Conservation (phyloP, 2,797 vertebrate genomes). For the Hypotaenidia philippensis region DNA sequence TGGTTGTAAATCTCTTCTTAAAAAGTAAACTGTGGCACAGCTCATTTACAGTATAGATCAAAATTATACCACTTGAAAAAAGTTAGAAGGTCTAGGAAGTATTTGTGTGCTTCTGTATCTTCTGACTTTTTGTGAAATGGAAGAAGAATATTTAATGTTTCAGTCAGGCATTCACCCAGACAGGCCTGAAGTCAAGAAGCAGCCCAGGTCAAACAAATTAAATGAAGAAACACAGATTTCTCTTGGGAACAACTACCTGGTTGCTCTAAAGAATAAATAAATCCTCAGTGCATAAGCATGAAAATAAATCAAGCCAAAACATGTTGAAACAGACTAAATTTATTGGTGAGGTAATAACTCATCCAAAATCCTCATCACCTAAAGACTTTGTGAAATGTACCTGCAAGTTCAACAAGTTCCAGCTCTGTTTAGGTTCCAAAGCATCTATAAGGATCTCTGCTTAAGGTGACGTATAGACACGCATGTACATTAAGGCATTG, state of each 20-base stretch:
- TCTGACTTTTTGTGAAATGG: neutral
- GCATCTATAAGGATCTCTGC: neutral
- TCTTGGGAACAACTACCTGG: neutral
- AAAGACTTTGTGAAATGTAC: neutral
- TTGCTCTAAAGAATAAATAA: neutral
- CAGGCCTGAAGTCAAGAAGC: neutral
- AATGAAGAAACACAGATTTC: neutral
- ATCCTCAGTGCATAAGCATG: neutral
- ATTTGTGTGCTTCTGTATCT: neutral
- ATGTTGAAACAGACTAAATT: neutral
- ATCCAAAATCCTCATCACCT: neutral
- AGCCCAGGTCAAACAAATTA: neutral
- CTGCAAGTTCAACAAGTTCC: neutral
- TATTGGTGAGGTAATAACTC: neutral
- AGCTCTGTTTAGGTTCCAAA: neutral
- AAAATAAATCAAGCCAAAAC: slow-evolving; percentile 6
- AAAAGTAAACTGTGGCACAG: neutral
- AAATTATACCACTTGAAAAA: neutral
- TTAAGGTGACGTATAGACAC: neutral
- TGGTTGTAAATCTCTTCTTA: neutral
- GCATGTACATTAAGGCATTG: neutral
- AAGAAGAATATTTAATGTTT: neutral
- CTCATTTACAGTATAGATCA: neutral
- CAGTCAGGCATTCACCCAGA: neutral
- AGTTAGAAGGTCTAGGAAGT: neutral